These are phyloP conservation scores for Oxygymnocypris stewartii DNA, from an alignment of 2,113 vertebrate genomes.

Conservation along the genomic window DNA sequence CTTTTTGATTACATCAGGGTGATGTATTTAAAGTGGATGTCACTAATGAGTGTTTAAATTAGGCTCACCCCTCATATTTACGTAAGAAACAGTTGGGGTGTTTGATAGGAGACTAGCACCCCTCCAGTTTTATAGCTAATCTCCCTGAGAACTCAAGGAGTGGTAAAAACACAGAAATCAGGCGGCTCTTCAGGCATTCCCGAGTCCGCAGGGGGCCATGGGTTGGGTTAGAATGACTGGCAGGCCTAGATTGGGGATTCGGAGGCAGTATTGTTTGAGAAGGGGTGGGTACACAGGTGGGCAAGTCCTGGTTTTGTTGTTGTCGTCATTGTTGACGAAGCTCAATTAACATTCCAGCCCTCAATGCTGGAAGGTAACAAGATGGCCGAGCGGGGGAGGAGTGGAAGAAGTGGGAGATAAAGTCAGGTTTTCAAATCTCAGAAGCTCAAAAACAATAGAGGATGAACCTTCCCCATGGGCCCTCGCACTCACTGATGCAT, in stretches of 20 bases:
- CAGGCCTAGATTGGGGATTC: conserved; percentile 59
- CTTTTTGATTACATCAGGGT: not conserved
- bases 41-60: conserved; percentile 25
- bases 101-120: conserved; percentile 24
- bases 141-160: conserved; percentile 73
- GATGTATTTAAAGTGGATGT: not conserved
- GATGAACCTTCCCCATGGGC: conserved; percentile 59
- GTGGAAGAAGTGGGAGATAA: conserved; percentile 28
- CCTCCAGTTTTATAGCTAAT: conserved; percentile 59
- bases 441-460: conserved; percentile 63
- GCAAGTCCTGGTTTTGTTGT: conserved; percentile 66
- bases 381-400: conserved; percentile 36
- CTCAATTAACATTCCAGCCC: conserved; percentile 69
- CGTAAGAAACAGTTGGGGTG: conserved; percentile 28
- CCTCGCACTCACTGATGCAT: conserved; percentile 55
- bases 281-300: conserved; percentile 65
- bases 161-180: conserved; percentile 56
- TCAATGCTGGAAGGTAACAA: conserved; percentile 54
- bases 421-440: conserved; percentile 52
- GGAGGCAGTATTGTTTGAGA: conserved; percentile 68
- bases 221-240: conserved; percentile 64
- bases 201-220: conserved; percentile 67
- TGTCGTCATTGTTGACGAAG: conserved; percentile 72
- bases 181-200: conserved; percentile 69
- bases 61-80: conserved; percentile 31